Evolutionary conservation across 2,113 vertebrate genomes (phyloP).

Genomic region (Crotalus horridus): DNA sequence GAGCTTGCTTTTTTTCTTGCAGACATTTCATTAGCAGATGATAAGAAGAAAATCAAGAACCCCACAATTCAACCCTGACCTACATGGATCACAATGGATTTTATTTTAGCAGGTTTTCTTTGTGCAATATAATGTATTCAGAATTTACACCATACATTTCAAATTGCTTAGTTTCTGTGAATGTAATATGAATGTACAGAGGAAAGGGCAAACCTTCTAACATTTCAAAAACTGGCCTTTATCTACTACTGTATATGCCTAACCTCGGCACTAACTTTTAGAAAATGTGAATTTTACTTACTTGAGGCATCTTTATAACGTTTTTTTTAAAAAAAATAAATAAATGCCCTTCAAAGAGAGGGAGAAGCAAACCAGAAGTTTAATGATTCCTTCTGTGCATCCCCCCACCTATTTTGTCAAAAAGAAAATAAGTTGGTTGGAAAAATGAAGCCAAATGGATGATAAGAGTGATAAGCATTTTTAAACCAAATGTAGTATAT

Average conservation of each 20-base stretch:
- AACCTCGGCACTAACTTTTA: background rate
- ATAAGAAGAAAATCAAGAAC: background rate
- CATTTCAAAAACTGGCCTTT: background rate
- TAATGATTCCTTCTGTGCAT: background rate
- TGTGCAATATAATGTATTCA: background rate
- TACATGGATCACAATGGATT: background rate
- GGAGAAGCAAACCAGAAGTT: background rate
- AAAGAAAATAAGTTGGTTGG: background rate
- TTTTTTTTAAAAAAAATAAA: background rate
- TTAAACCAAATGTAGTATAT: background rate
- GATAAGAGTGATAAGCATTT: background rate
- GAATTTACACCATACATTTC: background rate
- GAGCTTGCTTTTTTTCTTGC: background rate
- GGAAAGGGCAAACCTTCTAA: background rate
- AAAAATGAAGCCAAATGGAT: background rate
- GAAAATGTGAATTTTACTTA: background rate
- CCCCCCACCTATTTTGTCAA: background rate
- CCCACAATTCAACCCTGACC: background rate
- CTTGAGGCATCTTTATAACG: background rate
- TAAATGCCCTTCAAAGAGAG: background rate
- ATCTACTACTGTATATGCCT: background rate
- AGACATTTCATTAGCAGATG: background rate
- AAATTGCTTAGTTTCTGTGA: background rate
- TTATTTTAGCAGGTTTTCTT: background rate
- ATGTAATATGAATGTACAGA: background rate